Evolutionary conservation across 2,888 invertebrate species (phyloP).

Genomic region (Drosophila falleni): DNA sequence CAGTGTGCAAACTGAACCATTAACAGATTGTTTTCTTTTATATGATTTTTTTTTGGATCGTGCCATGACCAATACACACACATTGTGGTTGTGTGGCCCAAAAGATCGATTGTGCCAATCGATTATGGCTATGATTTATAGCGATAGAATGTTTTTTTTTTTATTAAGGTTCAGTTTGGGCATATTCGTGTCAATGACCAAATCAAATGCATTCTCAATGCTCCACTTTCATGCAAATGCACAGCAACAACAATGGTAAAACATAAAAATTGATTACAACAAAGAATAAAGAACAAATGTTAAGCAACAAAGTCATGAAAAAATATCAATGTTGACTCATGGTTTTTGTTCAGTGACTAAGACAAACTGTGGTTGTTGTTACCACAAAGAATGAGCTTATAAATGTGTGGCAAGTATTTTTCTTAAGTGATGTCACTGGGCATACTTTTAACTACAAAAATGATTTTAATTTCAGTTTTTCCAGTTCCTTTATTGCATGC

Average conservation of each 20-base stretch:
- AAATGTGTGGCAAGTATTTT: neutral
- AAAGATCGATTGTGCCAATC: slow-evolving; percentile 74
- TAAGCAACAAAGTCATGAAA: slow-evolving; percentile 25
- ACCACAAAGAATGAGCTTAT: slow-evolving; percentile 1
- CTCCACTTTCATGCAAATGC: slow-evolving; percentile 65
- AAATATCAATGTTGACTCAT: slow-evolving; percentile 48
- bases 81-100: slow-evolving; percentile 43
- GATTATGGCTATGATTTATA: slow-evolving; percentile 77
- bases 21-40: slow-evolving; percentile 31
- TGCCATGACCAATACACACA: slow-evolving; percentile 54
- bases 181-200: slow-evolving; percentile 78
- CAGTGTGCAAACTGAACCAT: slow-evolving; percentile 33
- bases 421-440: slow-evolving; percentile 19
- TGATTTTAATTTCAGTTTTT: slow-evolving; percentile 11
- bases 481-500: neutral
- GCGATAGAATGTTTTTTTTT: slow-evolving; percentile 52
- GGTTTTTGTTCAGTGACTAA: slow-evolving; percentile 39
- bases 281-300: slow-evolving; percentile 43
- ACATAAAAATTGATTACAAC: slow-evolving; percentile 64
- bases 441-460: neutral
- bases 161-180: slow-evolving; percentile 47
- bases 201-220: slow-evolving; percentile 63
- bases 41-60: slow-evolving; percentile 48
- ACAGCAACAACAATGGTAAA: slow-evolving; percentile 39
- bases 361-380: slow-evolving; percentile 12